Percentiles rank a stretch among this genome's conserved stretches.
phyloP scores from a whole-genome alignment of 2,888 invertebrate species.

The Anthophora plumipes region DNA sequence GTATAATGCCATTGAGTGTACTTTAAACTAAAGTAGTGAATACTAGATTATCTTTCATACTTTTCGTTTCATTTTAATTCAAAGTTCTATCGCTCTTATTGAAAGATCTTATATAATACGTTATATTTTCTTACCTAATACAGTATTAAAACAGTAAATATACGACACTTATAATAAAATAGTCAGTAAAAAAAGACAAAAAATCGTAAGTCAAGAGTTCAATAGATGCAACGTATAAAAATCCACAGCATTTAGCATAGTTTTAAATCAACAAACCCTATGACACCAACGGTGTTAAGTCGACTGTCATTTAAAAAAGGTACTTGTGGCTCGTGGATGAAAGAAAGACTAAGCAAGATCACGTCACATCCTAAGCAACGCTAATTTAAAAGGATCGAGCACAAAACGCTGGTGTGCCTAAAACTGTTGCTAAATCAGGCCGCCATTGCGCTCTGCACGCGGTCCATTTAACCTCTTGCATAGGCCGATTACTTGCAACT shows the following conservation, averaged over 20 bases:
- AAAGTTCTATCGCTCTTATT: no score
- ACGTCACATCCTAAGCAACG: background rate
- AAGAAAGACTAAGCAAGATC: conserved; percentile 29
- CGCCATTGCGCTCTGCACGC: conserved; percentile 39
- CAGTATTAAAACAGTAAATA: no score
- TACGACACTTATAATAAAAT: no score
- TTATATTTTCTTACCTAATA: no score
- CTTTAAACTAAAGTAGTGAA: no score
- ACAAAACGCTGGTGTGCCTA: conserved; percentile 28
- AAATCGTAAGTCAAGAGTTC: no score
- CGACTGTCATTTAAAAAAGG: conserved; percentile 13
- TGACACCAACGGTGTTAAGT: conserved; percentile 2
- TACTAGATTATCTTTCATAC: no score
- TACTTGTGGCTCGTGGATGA: conserved; percentile 6
- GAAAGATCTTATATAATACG: no score
- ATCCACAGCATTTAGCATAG: background rate
- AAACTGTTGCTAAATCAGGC: conserved; percentile 60
- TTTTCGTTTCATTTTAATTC: no score
- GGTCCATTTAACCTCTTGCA: conserved; percentile 66
- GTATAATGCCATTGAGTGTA: no score
- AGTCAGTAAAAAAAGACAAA: no score
- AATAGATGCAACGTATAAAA: background rate
- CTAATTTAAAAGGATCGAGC: conserved; percentile 35
- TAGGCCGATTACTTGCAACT: conserved; percentile 60
- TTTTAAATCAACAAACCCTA: background rate